Evolutionary conservation across 2,888 invertebrate genomes (phyloP).

Genomic region (Polydrusus pterygomalis): DNA sequence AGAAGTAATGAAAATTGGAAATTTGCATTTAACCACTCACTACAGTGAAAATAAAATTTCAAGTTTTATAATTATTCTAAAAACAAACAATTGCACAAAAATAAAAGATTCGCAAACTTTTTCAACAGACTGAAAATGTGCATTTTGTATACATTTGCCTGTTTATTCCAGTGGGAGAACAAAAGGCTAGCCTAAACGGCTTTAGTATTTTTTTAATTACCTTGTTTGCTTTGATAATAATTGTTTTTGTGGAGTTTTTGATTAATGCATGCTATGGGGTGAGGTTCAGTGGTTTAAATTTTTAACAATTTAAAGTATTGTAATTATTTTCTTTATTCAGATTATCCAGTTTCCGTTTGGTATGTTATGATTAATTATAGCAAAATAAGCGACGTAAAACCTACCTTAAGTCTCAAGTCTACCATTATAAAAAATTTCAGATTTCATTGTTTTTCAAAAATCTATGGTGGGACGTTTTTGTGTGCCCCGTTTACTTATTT

Average conservation of each 20-base stretch:
- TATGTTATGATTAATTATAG: no score
- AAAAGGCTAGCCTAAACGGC: background rate
- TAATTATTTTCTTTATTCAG: no score
- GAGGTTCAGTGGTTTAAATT: background rate
- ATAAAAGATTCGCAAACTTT: background rate
- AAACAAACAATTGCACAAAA: background rate
- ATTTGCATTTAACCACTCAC: background rate
- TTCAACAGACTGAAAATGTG: background rate
- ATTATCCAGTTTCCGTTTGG: no score
- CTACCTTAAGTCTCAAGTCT: no score
- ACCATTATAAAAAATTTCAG: no score
- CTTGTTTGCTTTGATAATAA: background rate
- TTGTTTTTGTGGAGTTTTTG: background rate
- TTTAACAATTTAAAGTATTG: background rate
- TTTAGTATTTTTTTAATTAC: background rate
- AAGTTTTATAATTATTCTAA: background rate
- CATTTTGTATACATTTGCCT: slow-evolving; percentile 9
- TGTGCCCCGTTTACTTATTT: no score
- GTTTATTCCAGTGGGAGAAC: background rate
- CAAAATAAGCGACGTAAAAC: no score
- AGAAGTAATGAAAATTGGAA: background rate
- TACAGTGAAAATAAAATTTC: background rate
- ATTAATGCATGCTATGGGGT: background rate
- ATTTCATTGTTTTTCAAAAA: no score
- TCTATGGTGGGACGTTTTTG: no score